Base-by-base conservation (phyloP, 2,797 vertebrate species). In the Sebastes vulpes region DNA sequence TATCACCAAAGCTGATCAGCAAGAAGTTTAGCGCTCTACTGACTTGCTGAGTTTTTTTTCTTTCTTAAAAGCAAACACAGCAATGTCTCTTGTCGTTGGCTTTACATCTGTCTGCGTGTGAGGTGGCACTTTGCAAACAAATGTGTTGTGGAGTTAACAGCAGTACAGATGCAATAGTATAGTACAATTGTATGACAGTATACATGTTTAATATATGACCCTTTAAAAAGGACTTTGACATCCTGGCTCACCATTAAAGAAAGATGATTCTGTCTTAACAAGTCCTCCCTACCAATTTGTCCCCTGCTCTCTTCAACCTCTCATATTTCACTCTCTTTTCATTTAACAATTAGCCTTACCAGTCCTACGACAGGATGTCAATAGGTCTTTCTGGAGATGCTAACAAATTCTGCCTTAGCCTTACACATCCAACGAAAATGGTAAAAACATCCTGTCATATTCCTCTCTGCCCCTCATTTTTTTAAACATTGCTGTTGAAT, bases 331-430 rank as follows among this genome's bases (percentile, higher is more conserved):
- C 75, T 87, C 82, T 79, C 84, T 42, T 38, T 38, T 42, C 84
- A 89, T 93, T 95, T 92, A 90, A 83, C 81, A 77, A 93, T 91
- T 90, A 89, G 85, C 92, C 81, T 77, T 71, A 84, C 75, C 86
- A 69, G 58, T 29, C 52, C 65, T 81, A 14, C 83, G 94, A 93
- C 94, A 90, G 81, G 68, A 90, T 86, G 89, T 92, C 92, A 90
- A 92, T 93, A 91, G 57, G 54, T 75, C 64, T 79, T 79, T 81
- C 77, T 67, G 81, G 84, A 86, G 88, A 91, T 32, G 81, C 81
- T 89, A 92, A 91, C 90, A 91, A 83, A 84, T 73, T 76, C 81
- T 28, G 77, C 69, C 83, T 92, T 21, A 70, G 82, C 77, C 70
- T 74, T 77, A 59, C 73, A 81, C 79, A 82, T 63, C 63, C 65